Evolutionary conservation across 2,797 vertebrate species (phyloP).

Genomic region (Gobio occitaniae): DNA sequence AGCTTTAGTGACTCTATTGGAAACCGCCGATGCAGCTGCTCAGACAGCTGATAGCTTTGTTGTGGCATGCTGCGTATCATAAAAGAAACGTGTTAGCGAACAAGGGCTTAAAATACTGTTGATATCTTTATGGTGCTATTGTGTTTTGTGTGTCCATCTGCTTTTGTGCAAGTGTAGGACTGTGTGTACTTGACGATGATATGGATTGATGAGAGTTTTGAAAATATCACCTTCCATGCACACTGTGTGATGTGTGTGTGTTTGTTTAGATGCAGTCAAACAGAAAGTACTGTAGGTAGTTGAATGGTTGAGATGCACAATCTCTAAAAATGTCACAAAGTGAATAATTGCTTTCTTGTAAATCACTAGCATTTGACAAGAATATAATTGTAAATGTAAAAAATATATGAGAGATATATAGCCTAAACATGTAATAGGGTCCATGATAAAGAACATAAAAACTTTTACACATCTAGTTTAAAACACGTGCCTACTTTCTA

Average conservation of each 20-base stretch:
- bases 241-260: constrained; percentile 42
- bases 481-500: background rate
- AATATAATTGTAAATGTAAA: background rate
- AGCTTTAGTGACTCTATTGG: constrained; percentile 52
- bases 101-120: constrained; percentile 56
- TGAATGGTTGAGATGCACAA: background rate
- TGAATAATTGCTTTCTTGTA: background rate
- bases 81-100: constrained; percentile 58
- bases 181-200: constrained; percentile 39
- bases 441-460: background rate
- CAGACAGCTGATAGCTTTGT: constrained; percentile 59
- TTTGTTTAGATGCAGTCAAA: constrained; percentile 19
- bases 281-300: background rate
- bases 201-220: constrained; percentile 51
- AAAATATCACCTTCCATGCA: constrained; percentile 59
- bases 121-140: constrained; percentile 55
- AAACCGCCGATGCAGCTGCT: constrained; percentile 57
- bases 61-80: constrained; percentile 55
- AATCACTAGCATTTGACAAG: background rate
- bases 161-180: constrained; percentile 46
- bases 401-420: background rate
- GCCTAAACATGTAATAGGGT: background rate
- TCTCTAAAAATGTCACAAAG: background rate
- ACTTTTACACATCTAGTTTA: background rate
- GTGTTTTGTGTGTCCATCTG: constrained; percentile 47